Percentiles rank a stretch among this genome's conserved stretches.
Conservation (phyloP, 2,888 invertebrate species). For the Adineta ricciae region DNA sequence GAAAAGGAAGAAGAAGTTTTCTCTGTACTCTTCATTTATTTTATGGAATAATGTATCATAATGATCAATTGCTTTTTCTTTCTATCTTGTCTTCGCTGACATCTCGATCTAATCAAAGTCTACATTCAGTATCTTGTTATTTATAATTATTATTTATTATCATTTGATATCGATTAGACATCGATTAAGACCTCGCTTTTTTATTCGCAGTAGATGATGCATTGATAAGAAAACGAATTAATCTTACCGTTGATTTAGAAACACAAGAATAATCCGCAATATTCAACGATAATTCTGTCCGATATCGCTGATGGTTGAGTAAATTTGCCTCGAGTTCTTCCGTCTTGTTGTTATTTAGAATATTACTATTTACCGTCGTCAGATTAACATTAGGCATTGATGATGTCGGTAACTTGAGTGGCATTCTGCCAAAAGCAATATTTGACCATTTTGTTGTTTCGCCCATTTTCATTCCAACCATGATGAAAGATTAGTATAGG, state of each 20-base stretch:
- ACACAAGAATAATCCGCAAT: background rate
- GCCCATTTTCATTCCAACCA: background rate
- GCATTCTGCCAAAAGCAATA: background rate
- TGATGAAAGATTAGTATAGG: background rate
- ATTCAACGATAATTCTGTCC: conserved; percentile 3
- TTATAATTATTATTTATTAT: no score
- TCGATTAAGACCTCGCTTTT: no score
- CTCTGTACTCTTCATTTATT: background rate
- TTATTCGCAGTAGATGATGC: no score
- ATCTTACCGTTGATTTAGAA: background rate
- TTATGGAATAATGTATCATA: background rate
- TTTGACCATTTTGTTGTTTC: background rate
- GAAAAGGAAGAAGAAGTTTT: no score
- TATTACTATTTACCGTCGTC: background rate
- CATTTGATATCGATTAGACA: no score
- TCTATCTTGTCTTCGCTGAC: background rate
- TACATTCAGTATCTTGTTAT: no score
- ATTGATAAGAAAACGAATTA: no score
- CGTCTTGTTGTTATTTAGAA: background rate
- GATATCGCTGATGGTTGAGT: background rate
- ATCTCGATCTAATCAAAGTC: background rate
- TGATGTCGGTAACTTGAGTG: background rate
- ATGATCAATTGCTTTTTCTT: background rate
- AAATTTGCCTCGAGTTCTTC: background rate
- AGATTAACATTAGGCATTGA: background rate